Percentiles rank a stretch among this genome's conserved stretches.
Evolutionary conservation across 2,797 vertebrate species (phyloP).

Genomic region (Podarcis siculus): DNA sequence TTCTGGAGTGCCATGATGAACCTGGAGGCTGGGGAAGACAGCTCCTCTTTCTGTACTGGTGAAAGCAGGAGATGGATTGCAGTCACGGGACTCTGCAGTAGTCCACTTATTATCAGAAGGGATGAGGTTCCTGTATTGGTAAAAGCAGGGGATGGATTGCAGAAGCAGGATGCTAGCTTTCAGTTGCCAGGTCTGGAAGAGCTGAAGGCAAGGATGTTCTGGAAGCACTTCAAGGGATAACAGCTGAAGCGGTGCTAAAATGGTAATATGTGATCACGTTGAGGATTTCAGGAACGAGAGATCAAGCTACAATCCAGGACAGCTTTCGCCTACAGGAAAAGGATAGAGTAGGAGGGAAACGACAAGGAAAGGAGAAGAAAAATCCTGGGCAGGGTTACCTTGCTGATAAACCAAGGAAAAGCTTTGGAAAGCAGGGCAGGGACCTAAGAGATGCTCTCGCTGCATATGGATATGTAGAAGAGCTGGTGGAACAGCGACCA

Average conservation of each 20-base stretch:
- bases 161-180: not conserved
- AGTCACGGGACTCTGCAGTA: not conserved
- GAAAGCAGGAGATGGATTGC: fast-evolving
- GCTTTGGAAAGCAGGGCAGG: not conserved
- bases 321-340: not conserved
- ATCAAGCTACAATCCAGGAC: not conserved
- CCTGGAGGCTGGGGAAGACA: not conserved
- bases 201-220: not conserved
- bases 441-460: no score
- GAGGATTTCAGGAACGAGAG: conserved; percentile 5
- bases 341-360: not conserved
- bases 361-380: not conserved
- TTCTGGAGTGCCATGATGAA: conserved; percentile 22
- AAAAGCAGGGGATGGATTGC: fast-evolving
- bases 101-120: no score
- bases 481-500: fast-evolving
- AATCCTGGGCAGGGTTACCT: not conserved
- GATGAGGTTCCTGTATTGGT: no score
- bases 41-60: not conserved
- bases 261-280: not conserved
- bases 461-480: not conserved
- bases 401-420: not conserved
- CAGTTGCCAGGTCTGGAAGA: not conserved
- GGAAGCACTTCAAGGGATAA: not conserved
- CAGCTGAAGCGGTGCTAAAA: not conserved